phyloP scores from a whole-genome alignment of 2,113 vertebrate genomes.

The Suricata suricatta region DNA sequence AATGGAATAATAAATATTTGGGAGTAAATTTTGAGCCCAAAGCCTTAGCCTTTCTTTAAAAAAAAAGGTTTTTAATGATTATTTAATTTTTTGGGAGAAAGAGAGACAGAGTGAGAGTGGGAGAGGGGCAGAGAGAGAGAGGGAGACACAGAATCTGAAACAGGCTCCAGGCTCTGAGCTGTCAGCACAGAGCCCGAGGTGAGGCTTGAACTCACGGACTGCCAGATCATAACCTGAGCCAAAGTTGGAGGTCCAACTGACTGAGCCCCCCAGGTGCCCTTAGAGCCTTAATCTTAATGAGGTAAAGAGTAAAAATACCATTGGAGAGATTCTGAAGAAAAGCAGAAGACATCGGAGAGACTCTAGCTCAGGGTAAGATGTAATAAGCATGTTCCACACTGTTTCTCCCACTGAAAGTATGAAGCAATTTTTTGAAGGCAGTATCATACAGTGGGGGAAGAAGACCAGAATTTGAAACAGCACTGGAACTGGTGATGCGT shows the following conservation, averaged over 20 bases:
- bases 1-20: neutral
- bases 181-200: too few species aligned
- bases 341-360: neutral
- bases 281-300: neutral
- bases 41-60: neutral
- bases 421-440: neutral
- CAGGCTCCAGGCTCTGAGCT: too few species aligned
- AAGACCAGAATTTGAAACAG: neutral
- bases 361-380: neutral
- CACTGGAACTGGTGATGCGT: neutral
- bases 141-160: too few species aligned
- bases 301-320: neutral
- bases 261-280: too few species aligned
- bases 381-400: neutral
- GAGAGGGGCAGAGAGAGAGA: too few species aligned
- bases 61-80: too few species aligned
- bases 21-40: neutral
- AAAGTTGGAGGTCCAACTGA: too few species aligned
- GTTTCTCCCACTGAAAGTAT: neutral
- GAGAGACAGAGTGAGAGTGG: too few species aligned
- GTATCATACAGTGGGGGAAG: fast-evolving
- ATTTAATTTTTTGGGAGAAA: too few species aligned
- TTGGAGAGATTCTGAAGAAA: neutral
- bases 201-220: too few species aligned
- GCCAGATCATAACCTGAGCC: too few species aligned